These are phyloP conservation scores for Psittacula derbiana DNA, from an alignment of 2,797 vertebrate genomes.

Conservation along the genomic window DNA sequence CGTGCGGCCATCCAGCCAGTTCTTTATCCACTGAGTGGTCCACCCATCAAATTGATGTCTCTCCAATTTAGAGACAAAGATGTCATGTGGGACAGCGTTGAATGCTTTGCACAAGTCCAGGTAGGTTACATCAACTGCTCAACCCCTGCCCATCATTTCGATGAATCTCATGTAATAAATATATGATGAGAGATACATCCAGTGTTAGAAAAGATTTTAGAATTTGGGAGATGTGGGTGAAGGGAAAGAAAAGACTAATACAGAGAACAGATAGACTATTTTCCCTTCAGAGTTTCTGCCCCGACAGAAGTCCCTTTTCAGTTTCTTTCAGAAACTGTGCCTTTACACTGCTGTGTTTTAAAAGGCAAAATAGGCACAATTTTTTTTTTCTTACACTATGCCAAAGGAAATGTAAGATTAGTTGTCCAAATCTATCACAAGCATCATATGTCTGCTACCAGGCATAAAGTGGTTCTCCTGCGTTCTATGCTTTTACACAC, in stretches of 20 bases:
- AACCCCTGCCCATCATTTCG: neutral
- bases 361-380: neutral
- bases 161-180: neutral
- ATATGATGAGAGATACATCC: neutral
- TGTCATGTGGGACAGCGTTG: neutral
- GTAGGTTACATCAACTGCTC: neutral
- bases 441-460: neutral
- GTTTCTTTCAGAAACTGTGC: neutral
- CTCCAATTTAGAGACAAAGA: neutral
- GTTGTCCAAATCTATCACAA: neutral
- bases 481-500: neutral
- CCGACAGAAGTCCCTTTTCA: neutral
- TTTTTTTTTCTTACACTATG: neutral
- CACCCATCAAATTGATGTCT: no score
- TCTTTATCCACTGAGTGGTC: no score
- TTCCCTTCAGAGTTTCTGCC: neutral
- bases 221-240: neutral
- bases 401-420: neutral
- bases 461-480: neutral
- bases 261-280: neutral
- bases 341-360: neutral
- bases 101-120: neutral
- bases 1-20: no score
- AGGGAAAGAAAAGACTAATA: neutral
- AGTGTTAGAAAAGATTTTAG: neutral